phyloP scores from a whole-genome alignment of 1,140 invertebrate genomes.

The Drosophila orosa region DNA sequence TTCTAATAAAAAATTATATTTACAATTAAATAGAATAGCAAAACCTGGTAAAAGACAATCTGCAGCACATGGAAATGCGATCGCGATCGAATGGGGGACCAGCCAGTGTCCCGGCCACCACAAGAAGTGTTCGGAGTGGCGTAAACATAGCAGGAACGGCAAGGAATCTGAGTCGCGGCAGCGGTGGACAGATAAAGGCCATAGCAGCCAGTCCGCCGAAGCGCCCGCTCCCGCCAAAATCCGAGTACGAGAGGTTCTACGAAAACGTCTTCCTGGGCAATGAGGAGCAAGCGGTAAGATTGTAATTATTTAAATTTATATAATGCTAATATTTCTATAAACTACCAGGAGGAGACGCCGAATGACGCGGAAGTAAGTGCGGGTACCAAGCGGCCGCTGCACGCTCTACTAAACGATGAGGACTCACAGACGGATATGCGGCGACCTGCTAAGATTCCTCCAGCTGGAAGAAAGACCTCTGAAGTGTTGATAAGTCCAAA shows the following conservation, averaged over 20 bases:
- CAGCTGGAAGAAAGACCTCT: not conserved
- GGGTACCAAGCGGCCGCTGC: slow-evolving; percentile 8
- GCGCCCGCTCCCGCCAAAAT: slow-evolving; percentile 30
- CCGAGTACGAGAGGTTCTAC: slow-evolving; percentile 39
- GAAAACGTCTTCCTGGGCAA: slow-evolving; percentile 22
- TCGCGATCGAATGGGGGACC: not conserved
- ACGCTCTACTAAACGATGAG: slow-evolving; percentile 7
- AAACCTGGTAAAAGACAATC: not conserved
- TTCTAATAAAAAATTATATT: too few species aligned
- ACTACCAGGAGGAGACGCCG: not conserved
- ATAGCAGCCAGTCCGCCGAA: not conserved
- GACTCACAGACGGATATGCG: not conserved
- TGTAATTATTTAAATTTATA: not conserved
- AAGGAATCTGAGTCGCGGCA: not conserved
- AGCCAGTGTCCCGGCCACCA: not conserved
- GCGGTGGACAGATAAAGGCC: slow-evolving; percentile 1
- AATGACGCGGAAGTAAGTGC: not conserved
- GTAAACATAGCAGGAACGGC: not conserved
- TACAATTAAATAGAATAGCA: not conserved
- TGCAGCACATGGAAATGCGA: not conserved
- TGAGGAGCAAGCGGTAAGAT: not conserved
- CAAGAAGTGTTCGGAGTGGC: not conserved
- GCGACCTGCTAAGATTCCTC: not conserved
- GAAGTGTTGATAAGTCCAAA: not conserved
- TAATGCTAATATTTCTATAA: not conserved